A percentile compares a stretch with the other conserved stretches of the same genome.
These are phyloP conservation scores for Dipus sagitta DNA, from an alignment of 2,797 vertebrate species.

Conservation along the genomic window DNA sequence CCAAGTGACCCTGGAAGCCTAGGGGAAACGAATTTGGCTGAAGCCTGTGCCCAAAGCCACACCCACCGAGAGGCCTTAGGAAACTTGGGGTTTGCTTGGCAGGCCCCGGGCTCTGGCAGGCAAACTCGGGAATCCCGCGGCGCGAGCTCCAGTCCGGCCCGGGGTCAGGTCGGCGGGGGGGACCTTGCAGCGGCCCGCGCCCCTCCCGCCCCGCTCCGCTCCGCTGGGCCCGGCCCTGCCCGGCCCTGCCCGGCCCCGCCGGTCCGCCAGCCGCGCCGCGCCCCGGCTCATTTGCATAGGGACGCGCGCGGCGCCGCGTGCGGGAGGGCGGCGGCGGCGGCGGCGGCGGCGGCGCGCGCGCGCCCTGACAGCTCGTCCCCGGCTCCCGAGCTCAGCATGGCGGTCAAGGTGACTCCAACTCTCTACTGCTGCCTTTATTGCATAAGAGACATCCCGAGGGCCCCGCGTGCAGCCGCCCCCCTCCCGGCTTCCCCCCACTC, in stretches of 20 bases:
- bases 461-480: constrained; percentile 27
- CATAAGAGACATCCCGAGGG: constrained; percentile 71
- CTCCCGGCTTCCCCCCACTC: not conserved
- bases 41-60: constrained; percentile 67
- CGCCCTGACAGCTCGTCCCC: constrained; percentile 84
- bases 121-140: not conserved
- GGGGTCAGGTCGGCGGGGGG: too few species aligned
- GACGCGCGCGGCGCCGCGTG: constrained; percentile 3
- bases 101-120: not conserved
- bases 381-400: constrained; percentile 93
- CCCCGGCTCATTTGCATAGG: constrained; percentile 71
- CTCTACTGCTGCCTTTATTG: constrained; percentile 78
- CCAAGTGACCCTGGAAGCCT: constrained; percentile 53
- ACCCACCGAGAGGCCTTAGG: constrained; percentile 71
- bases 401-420: constrained; percentile 98
- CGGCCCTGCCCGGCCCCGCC: rapidly evolving
- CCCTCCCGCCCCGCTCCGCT: rapidly evolving
- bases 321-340: constrained; percentile 72
- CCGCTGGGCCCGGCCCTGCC: too few species aligned
- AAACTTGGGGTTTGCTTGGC: constrained; percentile 56
- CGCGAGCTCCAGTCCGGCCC: not conserved
- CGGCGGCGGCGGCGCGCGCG: constrained; percentile 82
- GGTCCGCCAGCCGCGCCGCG: not conserved
- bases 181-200: too few species aligned
- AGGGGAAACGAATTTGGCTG: constrained; percentile 39